Base-by-base conservation (phyloP, 2,797 vertebrate species). In the Echeneis naucrates region DNA sequence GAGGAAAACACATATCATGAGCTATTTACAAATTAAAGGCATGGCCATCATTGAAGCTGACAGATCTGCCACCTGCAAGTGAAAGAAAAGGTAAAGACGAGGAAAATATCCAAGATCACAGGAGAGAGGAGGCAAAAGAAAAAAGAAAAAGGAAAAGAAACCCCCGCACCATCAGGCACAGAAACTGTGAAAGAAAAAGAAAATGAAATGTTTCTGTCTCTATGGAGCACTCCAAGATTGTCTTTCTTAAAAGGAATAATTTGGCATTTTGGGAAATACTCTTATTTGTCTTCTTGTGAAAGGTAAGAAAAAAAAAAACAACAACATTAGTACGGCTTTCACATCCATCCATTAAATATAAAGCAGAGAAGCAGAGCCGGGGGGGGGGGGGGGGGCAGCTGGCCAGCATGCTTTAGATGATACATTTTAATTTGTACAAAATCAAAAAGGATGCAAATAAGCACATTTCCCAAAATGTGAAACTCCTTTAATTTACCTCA, bases 401-500 rank as follows among this genome's bases (percentile, higher is more conserved):
- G 24, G 16, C 21, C 10, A 14, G 11, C 44, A 5, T 4, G 11
- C 5, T 7, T 17, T 17, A 17, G 11, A 2, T 19, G 17, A 11
- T 47, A 23, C 23, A 45, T 47, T 48, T 7, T 24, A 5, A 47
- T 23, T 4, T 4, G 4, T 47, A 23, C 40, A 44, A 44, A 45
- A 45, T 21, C 13, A 62, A 4, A n/a, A 24, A 53, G 7, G 5
- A 58, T 57, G 27, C 16, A 45, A n/a, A 37, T 53, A 32, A 40
- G 10, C 2, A 0, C 12, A 48, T 58, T 72, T 69, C 63, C 63
- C 47, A 65, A 57, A 52, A 69, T 53, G 4, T 59, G 13, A 1
- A 56, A 44, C 58, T 68, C 75, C 73, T 74, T 64, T 69, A 56
- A 68, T 88, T 90, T 91, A 92, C 92, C 93, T 94, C 83, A 30